Percentiles rank a stretch among this genome's conserved stretches.
Evolutionary conservation across 2,113 vertebrate species (phyloP).

Genomic region (Pipra filicauda): DNA sequence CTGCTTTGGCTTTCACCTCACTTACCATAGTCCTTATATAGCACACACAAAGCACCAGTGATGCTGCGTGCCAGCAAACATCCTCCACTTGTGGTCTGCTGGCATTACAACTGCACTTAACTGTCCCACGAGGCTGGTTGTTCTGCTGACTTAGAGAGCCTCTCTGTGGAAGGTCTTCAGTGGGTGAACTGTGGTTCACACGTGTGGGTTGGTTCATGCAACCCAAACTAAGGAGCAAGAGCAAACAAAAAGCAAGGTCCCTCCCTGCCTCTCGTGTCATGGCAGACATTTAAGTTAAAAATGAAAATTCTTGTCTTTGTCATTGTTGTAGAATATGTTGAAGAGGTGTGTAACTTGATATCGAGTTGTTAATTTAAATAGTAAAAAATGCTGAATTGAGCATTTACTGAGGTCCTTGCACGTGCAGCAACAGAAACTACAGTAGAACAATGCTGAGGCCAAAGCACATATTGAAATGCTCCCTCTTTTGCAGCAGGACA

Average conservation of each 20-base stretch:
- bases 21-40: background rate
- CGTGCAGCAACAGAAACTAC: background rate
- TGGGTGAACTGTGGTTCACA: background rate
- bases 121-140: background rate
- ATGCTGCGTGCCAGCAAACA: background rate
- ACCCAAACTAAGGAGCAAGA: background rate
- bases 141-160: background rate
- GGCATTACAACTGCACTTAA: background rate
- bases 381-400: background rate
- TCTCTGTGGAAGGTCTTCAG: background rate
- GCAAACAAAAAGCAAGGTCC: background rate
- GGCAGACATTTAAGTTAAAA: background rate
- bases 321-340: background rate
- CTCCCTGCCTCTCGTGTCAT: background rate
- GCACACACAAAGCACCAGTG: background rate
- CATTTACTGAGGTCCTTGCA: background rate
- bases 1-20: background rate
- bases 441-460: background rate
- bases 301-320: background rate
- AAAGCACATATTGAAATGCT: background rate
- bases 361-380: background rate
- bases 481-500: background rate
- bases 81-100: background rate
- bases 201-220: background rate
- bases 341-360: background rate